Conservation (phyloP, 2,113 vertebrate genomes). For the Ciconia boyciana region DNA sequence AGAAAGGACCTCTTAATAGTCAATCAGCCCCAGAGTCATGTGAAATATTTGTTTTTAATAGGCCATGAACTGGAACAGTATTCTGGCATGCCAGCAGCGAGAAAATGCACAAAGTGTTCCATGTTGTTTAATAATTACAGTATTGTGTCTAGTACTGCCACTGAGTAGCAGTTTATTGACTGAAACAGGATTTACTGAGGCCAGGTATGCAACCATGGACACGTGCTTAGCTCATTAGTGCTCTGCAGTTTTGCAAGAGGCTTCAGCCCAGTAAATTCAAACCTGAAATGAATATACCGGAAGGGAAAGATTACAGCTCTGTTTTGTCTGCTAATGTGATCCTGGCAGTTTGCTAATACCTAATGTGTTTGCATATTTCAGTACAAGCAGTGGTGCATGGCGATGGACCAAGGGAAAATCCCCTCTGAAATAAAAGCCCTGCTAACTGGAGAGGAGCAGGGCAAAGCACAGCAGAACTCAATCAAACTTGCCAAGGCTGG, state of each 20-base stretch:
- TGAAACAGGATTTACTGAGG: conserved; percentile 4
- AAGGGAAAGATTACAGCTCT: conserved; percentile 15
- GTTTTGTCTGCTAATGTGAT: conserved; percentile 18
- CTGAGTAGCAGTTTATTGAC: conserved; percentile 24
- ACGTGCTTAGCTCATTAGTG: conserved; percentile 8
- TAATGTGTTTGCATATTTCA: conserved; percentile 63
- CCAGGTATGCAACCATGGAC: background rate
- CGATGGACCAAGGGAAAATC: conserved; percentile 99
- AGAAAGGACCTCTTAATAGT: background rate
- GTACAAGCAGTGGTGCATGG: conserved; percentile 99
- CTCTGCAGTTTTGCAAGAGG: background rate
- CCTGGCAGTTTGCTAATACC: conserved; percentile 12
- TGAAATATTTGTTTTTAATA: conserved; percentile 56
- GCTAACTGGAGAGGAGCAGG: conserved; percentile 91
- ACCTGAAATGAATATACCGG: background rate
- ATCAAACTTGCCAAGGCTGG: conserved; percentile 76
- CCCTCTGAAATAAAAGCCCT: conserved; percentile 97
- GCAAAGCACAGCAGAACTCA: conserved; percentile 73
- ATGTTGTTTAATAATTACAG: conserved; percentile 56
- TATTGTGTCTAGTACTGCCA: conserved; percentile 1
- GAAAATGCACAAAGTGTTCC: conserved; percentile 38
- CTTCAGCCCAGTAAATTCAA: conserved; percentile 5
- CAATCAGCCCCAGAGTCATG: background rate
- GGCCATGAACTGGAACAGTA: conserved; percentile 52
- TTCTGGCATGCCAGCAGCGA: background rate